Evolutionary conservation across 2,888 invertebrate species (phyloP), one percentile per base, ranked within the genome.

Genomic region (Sesia bembeciformis): DNA sequence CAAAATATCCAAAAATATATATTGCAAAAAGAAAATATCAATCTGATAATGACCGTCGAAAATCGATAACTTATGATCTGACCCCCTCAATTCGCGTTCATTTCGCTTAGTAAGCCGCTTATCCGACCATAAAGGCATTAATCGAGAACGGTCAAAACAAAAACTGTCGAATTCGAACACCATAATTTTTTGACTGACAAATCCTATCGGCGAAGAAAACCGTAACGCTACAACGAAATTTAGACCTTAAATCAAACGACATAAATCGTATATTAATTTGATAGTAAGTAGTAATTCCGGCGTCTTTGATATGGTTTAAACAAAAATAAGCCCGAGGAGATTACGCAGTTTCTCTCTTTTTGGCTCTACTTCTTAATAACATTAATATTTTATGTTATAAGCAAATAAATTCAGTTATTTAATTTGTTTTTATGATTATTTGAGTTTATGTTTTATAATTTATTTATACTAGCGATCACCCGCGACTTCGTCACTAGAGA

Each of bases 111-210:
- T 76, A 78, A 81, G 74, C 80, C 71, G 71, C 74, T 79, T 74
- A 74, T 55, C 58, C 56, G 62, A 60, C 63, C 64, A 62, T 67
- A 71, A 74, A 64, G 66, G 69, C 68, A 70, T 72, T 76, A 78
- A 74, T 76, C 76, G 67, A 65, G 7, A 67, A 62, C 71, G 68
- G 77, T 84, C 83, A 82, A 76, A 81, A 84, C 81, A 81, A 57
- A 65, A 67, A 58, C 61, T 56, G 62, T 65, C 67, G 60, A 62
- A 62, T 58, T 60, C 65, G 62, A 63, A 62, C 65, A 69, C 62
- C 64, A 65, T 70, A 70, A 72, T 70, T 72, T 67, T 66, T 64
- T 74, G 74, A 78, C 72, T 78, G 81, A 82, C 84, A 78, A 84
- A 84, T 82, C 81, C 77, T 64, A 64, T 72, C 68, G 60, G 60